Conservation (phyloP, 2,797 vertebrate species). For the Chrysocyon brachyurus region DNA sequence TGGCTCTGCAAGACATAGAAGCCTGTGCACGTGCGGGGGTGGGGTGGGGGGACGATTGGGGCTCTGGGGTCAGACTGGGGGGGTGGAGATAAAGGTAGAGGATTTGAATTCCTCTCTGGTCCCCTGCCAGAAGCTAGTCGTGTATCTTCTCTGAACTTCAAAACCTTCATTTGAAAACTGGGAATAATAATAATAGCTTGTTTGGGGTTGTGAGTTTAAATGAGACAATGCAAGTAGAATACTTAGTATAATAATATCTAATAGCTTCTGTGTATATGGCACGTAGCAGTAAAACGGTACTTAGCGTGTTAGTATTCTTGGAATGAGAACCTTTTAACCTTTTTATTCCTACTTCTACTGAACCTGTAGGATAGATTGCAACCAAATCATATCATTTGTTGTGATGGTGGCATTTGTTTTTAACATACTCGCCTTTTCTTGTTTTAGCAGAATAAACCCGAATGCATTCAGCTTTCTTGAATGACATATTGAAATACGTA, state of each 20-base stretch:
- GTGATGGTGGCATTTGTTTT: not conserved
- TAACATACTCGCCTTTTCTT: slow-evolving; percentile 18
- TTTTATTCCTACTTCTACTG: slow-evolving; percentile 19
- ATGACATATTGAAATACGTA: slow-evolving; percentile 5
- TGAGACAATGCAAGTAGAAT: not conserved
- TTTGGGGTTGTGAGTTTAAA: not conserved
- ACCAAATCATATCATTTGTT: not conserved
- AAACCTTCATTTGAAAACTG: not conserved
- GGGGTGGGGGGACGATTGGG: not conserved
- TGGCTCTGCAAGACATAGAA: not conserved
- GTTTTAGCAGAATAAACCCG: slow-evolving; percentile 36
- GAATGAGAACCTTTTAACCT: not conserved
- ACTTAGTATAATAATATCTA: not conserved
- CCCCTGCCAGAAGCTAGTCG: not conserved
- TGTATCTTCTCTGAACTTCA: slow-evolving; percentile 15
- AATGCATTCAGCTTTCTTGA: slow-evolving; percentile 2
- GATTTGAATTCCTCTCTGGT: not conserved
- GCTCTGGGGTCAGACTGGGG: not conserved
- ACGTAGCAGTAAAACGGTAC: not conserved
- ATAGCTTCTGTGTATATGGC: not conserved
- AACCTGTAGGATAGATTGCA: not conserved
- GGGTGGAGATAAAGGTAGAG: too few relatives aligned
- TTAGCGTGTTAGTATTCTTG: not conserved
- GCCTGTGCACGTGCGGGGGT: not conserved
- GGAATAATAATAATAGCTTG: not conserved